Conservation (phyloP, 2,797 vertebrate genomes). For the Lithobates pipiens region DNA sequence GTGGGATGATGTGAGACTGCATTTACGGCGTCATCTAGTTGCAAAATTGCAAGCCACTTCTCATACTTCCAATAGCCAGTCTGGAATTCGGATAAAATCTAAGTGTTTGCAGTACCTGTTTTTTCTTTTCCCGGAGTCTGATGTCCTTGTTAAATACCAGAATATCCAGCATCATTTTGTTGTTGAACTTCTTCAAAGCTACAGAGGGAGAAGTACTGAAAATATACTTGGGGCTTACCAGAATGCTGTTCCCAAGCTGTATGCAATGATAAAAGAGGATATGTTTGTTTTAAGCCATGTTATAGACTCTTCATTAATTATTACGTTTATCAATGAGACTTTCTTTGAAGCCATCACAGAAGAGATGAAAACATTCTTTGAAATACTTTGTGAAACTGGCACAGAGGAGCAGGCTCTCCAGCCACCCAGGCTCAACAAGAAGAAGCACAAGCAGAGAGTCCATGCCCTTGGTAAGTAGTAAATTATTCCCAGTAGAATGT, state of each 20-base stretch:
- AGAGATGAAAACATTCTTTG: slow-evolving; percentile 83
- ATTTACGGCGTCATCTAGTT: slow-evolving; percentile 86
- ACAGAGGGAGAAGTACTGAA: slow-evolving; percentile 83
- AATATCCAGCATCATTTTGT: slow-evolving; percentile 81
- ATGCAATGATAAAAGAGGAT: slow-evolving; percentile 84
- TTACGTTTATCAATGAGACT: slow-evolving; percentile 86
- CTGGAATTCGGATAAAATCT: slow-evolving; percentile 75
- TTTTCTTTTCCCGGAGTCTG: slow-evolving; percentile 88
- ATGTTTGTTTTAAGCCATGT: slow-evolving; percentile 80
- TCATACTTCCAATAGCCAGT: slow-evolving; percentile 65
- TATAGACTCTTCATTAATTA: slow-evolving; percentile 76
- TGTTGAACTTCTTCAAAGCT: slow-evolving; percentile 75
- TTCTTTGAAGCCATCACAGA: slow-evolving; percentile 84
- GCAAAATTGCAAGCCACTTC: slow-evolving; percentile 76
- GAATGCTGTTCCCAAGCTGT: slow-evolving; percentile 77
- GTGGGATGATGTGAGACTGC: slow-evolving; percentile 88
- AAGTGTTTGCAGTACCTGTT: slow-evolving; percentile 84
- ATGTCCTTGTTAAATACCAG: slow-evolving; percentile 87
- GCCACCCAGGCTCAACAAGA: slow-evolving; percentile 79
- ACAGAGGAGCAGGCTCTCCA: slow-evolving; percentile 82
- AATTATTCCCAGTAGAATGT: background rate
- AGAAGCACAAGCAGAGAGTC: slow-evolving; percentile 81
- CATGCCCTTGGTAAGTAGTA: slow-evolving; percentile 77
- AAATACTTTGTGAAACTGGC: slow-evolving; percentile 83
- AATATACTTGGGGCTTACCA: slow-evolving; percentile 75